phyloP scores from a whole-genome alignment of 2,888 invertebrate species.

The Oxytorus armatus region DNA sequence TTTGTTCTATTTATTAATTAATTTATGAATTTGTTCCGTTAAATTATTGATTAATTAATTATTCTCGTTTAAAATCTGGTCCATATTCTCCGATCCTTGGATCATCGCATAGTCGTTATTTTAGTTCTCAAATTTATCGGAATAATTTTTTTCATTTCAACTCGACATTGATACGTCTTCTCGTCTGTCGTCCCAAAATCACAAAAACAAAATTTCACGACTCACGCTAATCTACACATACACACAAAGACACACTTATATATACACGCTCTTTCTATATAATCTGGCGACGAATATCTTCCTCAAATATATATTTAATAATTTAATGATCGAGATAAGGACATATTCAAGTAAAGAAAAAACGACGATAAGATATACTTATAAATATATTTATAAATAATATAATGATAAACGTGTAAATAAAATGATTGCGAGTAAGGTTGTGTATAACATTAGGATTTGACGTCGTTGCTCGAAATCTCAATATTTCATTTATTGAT shows the following conservation, averaged over 20 bases:
- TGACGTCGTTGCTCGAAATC: slow-evolving; percentile 29
- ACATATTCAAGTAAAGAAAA: not conserved
- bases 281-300: slow-evolving; percentile 45
- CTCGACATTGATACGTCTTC: not conserved
- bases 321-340: slow-evolving; percentile 23
- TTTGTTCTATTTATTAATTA: too few relatives aligned
- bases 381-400: slow-evolving; percentile 26
- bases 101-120: slow-evolving; percentile 11
- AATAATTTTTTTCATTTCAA: not conserved
- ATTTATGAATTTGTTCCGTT: too few relatives aligned
- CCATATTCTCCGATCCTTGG: not conserved
- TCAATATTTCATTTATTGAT: slow-evolving; percentile 36
- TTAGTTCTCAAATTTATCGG: not conserved
- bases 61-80: not conserved
- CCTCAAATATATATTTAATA: slow-evolving; percentile 53
- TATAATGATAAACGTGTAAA: slow-evolving; percentile 58
- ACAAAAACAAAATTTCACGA: not conserved
- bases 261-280: slow-evolving; percentile 40
- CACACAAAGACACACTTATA: too few relatives aligned
- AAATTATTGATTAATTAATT: not conserved
- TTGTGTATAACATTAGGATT: slow-evolving; percentile 36
- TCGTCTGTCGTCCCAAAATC: slow-evolving; percentile 1
- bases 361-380: slow-evolving; percentile 28
- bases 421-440: slow-evolving; percentile 44
- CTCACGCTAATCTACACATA: too few relatives aligned